phyloP scores from a whole-genome alignment of 2,888 invertebrate genomes.

The Druceiella hillmani region DNA sequence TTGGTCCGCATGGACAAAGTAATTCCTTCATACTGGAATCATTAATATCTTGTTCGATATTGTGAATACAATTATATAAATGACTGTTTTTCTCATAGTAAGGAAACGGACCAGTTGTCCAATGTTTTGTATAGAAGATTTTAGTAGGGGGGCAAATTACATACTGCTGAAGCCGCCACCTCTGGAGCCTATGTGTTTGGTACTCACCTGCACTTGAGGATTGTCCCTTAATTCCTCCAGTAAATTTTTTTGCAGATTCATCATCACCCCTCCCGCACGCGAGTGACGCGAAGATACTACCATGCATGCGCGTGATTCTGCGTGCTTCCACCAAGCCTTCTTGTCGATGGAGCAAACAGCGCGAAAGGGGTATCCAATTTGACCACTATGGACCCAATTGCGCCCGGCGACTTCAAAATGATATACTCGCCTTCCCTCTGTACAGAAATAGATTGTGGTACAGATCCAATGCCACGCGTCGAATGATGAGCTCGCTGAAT shows the following conservation, averaged over 20 bases:
- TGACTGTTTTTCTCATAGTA: conserved; percentile 8
- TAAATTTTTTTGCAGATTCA: too few relatives aligned
- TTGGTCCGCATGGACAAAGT: conserved; percentile 7
- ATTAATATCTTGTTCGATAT: conserved; percentile 8
- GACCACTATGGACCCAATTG: conserved; percentile 12
- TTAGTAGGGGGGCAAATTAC: conserved; percentile 7
- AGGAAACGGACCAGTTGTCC: conserved; percentile 8
- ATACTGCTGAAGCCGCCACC: conserved; percentile 5
- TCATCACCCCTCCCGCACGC: too few relatives aligned
- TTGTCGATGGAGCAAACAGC: too few relatives aligned
- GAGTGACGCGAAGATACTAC: too few relatives aligned
- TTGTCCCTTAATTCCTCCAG: too few relatives aligned
- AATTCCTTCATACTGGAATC: conserved; percentile 4
- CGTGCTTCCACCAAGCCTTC: too few relatives aligned
- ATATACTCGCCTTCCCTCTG: conserved; percentile 9
- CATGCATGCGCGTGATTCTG: too few relatives aligned
- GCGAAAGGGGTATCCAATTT: conserved; percentile 13
- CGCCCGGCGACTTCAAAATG: conserved; percentile 14
- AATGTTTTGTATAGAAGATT: conserved; percentile 10
- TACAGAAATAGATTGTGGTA: conserved; percentile 13
- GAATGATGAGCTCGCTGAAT: conserved; percentile 12
- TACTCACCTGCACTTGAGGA: too few relatives aligned
- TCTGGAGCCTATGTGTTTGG: too few relatives aligned
- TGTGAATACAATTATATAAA: conserved; percentile 8
- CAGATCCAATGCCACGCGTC: conserved; percentile 12